phyloP scores from a whole-genome alignment of 2,888 invertebrate species.

The Dione vanillae region DNA sequence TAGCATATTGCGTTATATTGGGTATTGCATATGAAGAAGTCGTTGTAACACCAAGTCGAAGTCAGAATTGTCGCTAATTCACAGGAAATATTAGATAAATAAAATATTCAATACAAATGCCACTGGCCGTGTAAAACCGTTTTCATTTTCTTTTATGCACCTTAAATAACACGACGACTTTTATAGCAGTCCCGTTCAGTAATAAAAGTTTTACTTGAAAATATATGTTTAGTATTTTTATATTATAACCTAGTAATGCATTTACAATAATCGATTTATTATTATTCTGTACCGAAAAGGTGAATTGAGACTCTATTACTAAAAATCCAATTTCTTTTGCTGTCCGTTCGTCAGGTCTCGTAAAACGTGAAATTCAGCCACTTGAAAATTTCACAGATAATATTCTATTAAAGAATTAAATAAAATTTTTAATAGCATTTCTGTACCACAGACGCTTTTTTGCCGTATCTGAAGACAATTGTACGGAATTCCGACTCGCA shows the following conservation, averaged over 20 bases:
- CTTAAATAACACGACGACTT: conserved; percentile 21
- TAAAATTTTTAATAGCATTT: too few species aligned
- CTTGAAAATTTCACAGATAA: too few species aligned
- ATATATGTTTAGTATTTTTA: conserved; percentile 7
- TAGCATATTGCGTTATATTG: not conserved
- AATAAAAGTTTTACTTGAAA: conserved; percentile 18
- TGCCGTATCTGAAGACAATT: too few species aligned
- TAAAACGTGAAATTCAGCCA: too few species aligned
- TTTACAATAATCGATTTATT: conserved; percentile 7
- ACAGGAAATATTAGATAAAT: not conserved
- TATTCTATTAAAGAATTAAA: too few species aligned
- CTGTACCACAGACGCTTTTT: too few species aligned
- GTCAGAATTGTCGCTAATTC: not conserved
- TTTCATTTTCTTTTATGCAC: conserved; percentile 2
- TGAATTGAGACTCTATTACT: too few species aligned
- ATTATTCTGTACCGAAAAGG: not conserved
- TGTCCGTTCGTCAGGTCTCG: too few species aligned
- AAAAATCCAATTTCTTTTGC: too few species aligned
- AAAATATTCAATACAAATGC: conserved; percentile 5
- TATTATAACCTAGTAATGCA: not conserved
- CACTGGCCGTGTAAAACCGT: not conserved
- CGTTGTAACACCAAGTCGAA: not conserved
- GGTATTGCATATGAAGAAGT: not conserved
- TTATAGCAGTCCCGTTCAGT: conserved; percentile 22
- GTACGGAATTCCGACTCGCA: too few species aligned